Conservation (phyloP, 2,113 vertebrate genomes). For the Sminthopsis crassicaudata region DNA sequence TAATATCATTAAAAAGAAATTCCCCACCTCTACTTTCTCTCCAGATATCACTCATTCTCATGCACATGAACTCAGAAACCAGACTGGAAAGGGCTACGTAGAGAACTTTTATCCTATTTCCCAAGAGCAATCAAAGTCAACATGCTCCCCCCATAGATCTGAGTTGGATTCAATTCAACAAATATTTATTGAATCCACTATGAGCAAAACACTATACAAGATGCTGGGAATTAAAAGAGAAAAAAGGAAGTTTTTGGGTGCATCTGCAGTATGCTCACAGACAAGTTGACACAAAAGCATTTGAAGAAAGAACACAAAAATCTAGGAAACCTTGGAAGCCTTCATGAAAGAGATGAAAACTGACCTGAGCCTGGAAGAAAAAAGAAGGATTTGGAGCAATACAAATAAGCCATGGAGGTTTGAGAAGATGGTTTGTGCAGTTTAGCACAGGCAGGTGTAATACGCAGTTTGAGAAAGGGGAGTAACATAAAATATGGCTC, state of each 20-base stretch:
- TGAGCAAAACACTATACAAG: background rate
- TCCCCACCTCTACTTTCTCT: background rate
- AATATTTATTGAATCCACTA: background rate
- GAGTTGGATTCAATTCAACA: background rate
- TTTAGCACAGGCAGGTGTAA: background rate
- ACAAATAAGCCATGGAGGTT: background rate
- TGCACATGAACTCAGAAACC: background rate
- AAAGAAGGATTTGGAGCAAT: background rate
- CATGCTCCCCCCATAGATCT: background rate
- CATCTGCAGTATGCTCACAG: background rate
- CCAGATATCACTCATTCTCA: background rate
- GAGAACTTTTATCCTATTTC: background rate
- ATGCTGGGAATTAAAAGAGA: background rate
- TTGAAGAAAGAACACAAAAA: background rate
- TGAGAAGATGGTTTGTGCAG: background rate
- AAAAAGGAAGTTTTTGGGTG: background rate
- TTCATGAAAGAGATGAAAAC: background rate
- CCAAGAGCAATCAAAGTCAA: background rate
- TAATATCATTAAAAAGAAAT: conserved; percentile 64
- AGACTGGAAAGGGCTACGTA: background rate
- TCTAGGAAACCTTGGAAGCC: background rate
- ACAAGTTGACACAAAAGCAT: background rate
- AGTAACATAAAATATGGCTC: background rate
- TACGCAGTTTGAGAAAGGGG: background rate
- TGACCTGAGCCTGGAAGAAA: background rate